Conservation (phyloP, 2,113 vertebrate genomes). For the Pleuronectes platessa region DNA sequence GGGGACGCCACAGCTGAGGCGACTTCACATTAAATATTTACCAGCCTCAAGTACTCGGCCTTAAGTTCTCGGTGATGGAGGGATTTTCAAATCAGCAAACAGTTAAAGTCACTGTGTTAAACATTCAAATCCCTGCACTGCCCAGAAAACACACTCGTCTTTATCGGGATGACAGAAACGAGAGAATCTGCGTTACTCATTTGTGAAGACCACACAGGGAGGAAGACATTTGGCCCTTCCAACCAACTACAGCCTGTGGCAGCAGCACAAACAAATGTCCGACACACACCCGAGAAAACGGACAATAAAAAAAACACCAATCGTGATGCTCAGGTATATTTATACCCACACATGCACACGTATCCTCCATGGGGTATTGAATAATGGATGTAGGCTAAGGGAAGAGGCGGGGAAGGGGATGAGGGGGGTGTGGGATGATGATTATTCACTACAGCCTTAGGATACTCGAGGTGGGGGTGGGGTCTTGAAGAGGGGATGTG, state of each 20-base stretch:
- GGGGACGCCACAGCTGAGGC: slow-evolving; percentile 4
- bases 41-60: background rate
- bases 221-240: background rate
- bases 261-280: no score
- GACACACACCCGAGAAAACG: background rate
- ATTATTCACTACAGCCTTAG: slow-evolving; percentile 47
- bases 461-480: slow-evolving; percentile 41
- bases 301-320: background rate
- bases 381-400: slow-evolving; percentile 67
- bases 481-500: slow-evolving; percentile 5
- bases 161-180: background rate
- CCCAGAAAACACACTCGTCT: background rate
- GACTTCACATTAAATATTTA: background rate
- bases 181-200: background rate
- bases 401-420: slow-evolving; percentile 4
- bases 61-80: background rate
- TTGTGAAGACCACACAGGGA: background rate
- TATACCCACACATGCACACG: slow-evolving; percentile 14
- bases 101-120: background rate
- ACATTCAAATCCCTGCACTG: background rate
- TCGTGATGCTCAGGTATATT: slow-evolving; percentile 23
- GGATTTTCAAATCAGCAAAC: background rate
- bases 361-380: slow-evolving; percentile 45
- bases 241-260: background rate
- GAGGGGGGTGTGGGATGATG: background rate